Evolutionary conservation across 2,888 invertebrate genomes (phyloP), one percentile per base, ranked within the genome.

Genomic region (Acronicta alni): DNA sequence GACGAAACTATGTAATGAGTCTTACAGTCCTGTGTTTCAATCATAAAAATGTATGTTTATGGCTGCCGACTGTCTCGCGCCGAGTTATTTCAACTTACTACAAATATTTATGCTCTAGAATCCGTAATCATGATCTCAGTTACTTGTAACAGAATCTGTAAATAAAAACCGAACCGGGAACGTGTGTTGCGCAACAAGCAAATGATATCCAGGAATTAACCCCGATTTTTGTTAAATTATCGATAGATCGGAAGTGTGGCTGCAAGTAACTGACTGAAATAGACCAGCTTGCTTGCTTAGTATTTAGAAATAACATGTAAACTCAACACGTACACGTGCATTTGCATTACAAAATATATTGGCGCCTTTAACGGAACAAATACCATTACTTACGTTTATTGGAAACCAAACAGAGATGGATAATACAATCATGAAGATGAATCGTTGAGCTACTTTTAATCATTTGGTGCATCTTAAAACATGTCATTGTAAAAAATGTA

Each of bases 171-270:
- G 55, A 55, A 38, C 16, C 51, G 41, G 49, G 56, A 64, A 57
- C 66, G 57, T 57, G 56, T 46, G 35, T 77, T 77, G 59, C 69
- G 61, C 57, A 75, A 81, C 64, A 62, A 57, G 55, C 63, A 59
- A 76, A 64, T 77, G 87, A 87, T 89, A 89, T 88, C 73, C 82
- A 88, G 87, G 89, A 90, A 87, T 91, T 92, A 91, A 91, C 92
- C 93, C 84, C 85, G 80, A 85, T 92, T 89, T 89, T 88, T 86
- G 84, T 84, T 77, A 83, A 88, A 88, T 88, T 88, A 88, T 88
- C 87, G 87, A 74, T 66, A 62, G 67, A 86, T 88, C 85, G 86
- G 86, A 86, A 85, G 84, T 83, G 75, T 71, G 74, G 72, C 71
- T 53, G 64, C 57, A 62, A 72, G 72, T 72, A 63, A 67, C 69